Percentiles rank a stretch among this genome's conserved stretches.
Conservation (phyloP, 2,888 invertebrate species). For the Pseudanteris insignis region DNA sequence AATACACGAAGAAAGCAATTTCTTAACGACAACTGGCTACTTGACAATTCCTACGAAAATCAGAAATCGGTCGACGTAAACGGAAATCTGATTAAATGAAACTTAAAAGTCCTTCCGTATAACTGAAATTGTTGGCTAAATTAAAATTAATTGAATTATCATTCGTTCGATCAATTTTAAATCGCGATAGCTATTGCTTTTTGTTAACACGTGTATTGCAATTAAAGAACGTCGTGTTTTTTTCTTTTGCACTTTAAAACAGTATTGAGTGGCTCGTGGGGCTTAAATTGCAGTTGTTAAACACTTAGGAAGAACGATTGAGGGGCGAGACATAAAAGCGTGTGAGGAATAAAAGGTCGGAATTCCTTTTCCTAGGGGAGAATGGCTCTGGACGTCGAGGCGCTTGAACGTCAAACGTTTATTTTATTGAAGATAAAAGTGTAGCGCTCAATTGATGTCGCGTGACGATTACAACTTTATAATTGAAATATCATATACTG, state of each 20-base stretch:
- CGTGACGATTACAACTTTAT: background rate
- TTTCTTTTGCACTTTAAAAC: slow-evolving; percentile 6
- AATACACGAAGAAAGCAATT: too few species aligned
- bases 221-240: background rate
- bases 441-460: background rate
- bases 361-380: slow-evolving; percentile 1
- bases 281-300: slow-evolving; percentile 21
- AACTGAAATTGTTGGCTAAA: background rate
- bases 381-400: background rate
- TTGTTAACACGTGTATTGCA: too few species aligned
- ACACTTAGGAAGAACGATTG: slow-evolving; percentile 17
- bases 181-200: slow-evolving; percentile 8
- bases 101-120: too few species aligned
- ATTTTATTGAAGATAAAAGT: slow-evolving; percentile 14
- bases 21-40: too few species aligned
- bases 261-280: slow-evolving; percentile 6
- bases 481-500: slow-evolving; percentile 1
- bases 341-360: slow-evolving; percentile 14
- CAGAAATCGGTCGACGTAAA: too few species aligned
- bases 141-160: slow-evolving; percentile 19
- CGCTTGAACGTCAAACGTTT: slow-evolving; percentile 2
- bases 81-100: too few species aligned
- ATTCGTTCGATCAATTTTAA: slow-evolving; percentile 8
- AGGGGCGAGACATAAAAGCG: slow-evolving; percentile 16
- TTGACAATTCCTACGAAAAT: too few species aligned